Percentiles rank a stretch among this genome's conserved stretches.
phyloP scores from a whole-genome alignment of 2,113 vertebrate species.

The Callipepla squamata region DNA sequence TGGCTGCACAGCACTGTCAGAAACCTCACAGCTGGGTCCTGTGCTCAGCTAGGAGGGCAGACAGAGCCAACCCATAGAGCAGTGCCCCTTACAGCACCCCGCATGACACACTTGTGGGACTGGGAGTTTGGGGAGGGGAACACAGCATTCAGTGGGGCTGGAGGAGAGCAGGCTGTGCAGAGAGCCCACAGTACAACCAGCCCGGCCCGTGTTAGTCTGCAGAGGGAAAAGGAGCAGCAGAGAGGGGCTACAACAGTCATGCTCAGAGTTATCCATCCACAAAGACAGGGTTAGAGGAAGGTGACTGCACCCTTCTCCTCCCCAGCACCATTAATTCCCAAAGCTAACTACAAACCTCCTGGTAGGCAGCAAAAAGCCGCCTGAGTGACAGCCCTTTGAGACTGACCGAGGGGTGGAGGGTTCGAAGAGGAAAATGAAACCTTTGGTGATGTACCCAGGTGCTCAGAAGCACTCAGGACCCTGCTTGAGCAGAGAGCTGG shows the following conservation, averaged over 20 bases:
- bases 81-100: fast-evolving
- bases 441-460: neutral
- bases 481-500: neutral
- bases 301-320: neutral
- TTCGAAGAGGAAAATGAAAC: neutral
- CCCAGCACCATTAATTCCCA: neutral
- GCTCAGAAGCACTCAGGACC: neutral
- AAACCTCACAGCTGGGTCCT: fast-evolving
- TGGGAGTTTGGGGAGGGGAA: neutral
- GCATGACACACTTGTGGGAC: fast-evolving
- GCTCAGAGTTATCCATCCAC: neutral
- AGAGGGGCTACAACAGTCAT: constrained; percentile 5
- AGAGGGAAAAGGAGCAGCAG: neutral
- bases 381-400: neutral
- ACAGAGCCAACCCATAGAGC: fast-evolving
- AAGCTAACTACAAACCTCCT: neutral
- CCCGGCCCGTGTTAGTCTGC: neutral
- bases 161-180: neutral
- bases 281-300: neutral
- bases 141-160: neutral
- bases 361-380: neutral
- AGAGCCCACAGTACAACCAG: fast-evolving
- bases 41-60: neutral
- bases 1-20: neutral
- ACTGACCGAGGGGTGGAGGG: neutral